These are phyloP conservation scores for Chaenocephalus aceratus DNA, from an alignment of 2,113 vertebrate species.

Conservation along the genomic window DNA sequence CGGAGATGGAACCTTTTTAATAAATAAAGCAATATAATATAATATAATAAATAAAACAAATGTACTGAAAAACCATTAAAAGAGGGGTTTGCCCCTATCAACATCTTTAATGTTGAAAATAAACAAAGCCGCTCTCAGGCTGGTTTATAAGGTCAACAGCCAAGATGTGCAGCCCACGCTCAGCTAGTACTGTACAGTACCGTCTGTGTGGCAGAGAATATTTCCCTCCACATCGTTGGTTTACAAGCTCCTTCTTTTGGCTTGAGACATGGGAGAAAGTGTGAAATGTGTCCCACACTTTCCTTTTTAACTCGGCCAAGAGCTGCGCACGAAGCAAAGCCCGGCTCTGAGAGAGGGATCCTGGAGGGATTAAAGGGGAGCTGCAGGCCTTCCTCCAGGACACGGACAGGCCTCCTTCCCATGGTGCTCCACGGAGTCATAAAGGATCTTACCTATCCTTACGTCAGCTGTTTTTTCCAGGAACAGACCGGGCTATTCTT, in stretches of 20 bases:
- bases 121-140: conserved; percentile 9
- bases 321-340: conserved; percentile 60
- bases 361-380: conserved; percentile 65
- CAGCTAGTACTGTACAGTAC: neutral
- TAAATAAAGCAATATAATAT: neutral
- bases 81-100: neutral
- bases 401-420: conserved; percentile 53
- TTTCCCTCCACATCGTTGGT: conserved; percentile 44
- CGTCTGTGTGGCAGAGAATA: conserved; percentile 17
- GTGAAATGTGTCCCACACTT: conserved; percentile 69
- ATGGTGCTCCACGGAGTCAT: conserved; percentile 34
- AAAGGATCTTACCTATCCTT: conserved; percentile 20
- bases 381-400: conserved; percentile 66
- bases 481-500: neutral
- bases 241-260: conserved; percentile 58
- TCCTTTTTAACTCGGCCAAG: conserved; percentile 69
- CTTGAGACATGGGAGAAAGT: conserved; percentile 68
- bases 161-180: neutral
- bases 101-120: neutral
- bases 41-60: neutral
- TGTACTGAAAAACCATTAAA: neutral
- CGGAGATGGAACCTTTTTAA: neutral
- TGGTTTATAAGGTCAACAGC: neutral
- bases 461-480: conserved; percentile 18
- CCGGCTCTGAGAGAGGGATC: conserved; percentile 66